Base-by-base conservation (phyloP, 2,888 invertebrate genomes). In the Cecidostiba fungosa region DNA sequence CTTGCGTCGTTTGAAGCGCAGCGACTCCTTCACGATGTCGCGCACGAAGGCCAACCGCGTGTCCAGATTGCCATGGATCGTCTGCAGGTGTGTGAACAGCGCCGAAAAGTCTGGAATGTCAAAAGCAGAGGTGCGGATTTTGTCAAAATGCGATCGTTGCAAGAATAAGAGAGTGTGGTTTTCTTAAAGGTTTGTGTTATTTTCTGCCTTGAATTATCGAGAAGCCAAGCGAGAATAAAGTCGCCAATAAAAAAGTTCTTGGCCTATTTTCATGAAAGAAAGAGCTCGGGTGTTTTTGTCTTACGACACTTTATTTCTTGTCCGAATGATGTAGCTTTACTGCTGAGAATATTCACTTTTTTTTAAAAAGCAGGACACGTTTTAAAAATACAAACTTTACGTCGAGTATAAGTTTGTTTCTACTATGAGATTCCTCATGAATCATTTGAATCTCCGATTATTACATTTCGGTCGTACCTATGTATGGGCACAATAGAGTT, bases 1-100 rank as follows among this genome's bases (percentile, higher is more conserved):
- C 89, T 95, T 95, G 92, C 96, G 96, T 89, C 97, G 94, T 92
- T 97, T 97, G 93, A 97, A 97, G 90, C 97, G 94, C 89, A 96
- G 94, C 73, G 97, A 96, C 94, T 97, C 97, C 89, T 95, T 95
- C 89, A 97, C 96, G 88, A 97, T 95, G 90, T 97, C 96, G 89
- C 95, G 95, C 87, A 97, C 94, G 93, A 97, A 95, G 90, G 95
- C 95, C 88, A 96, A 95, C 93, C 96, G 96, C 91, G 95, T 94
- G 89, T 96, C 96, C 84, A 95, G 93, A 90, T 95, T 95, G 89
- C 97, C 97, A 94, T 96, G 95, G 89, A 97, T 94, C 88, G 95
- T 95, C 93, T 96, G 96, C 91, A 97, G 94, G 89, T 95, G 95
- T 89, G 95, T 95, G 90, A 97, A 96, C 88, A 97, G 93, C 91